Evolutionary conservation across 2,113 vertebrate genomes (phyloP), one percentile per base, ranked within the genome.

Genomic region (Hipposideros armiger): DNA sequence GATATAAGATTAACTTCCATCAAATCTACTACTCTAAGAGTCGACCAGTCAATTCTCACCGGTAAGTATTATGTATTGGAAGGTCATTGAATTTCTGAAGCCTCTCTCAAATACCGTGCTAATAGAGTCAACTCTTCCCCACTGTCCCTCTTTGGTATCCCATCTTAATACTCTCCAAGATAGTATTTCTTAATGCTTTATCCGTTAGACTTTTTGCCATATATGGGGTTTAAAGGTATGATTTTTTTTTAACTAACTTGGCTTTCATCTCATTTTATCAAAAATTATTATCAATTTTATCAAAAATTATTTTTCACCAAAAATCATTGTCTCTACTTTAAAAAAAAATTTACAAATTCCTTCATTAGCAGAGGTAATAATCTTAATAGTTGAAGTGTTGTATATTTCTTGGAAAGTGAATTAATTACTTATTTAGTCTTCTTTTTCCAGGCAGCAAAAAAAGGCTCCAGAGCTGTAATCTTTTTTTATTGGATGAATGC

Each of bases 1-100:
- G 99, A 99, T 97, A 99, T 99, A 97, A 99, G 99, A 80, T 98
- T 99, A 98, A 99, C 99, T 96, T 99, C 99, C 32, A 99, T 99
- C 99, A 99, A 99, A 96, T 99, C 99, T 93, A 99, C 99, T 67
- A 99, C 99, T 77, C 98, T 99, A 93, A 98, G 99, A 96, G 99
- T 99, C 60, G 99, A 99, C 98, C 99, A 99, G 98, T 99, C 99
- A 67, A 99, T 99, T 95, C 99, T 99, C 96, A 99, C 99, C 96
- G 99, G 99, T 99, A 98, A 98, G 74, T 93, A 54, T 14, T 45
- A 15, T 26, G 4, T 22, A 2, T 42, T 73, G 50, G 30, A 47
- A 95, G 40, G 32, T 22, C 11, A 6, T 22, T 92, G 70, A 56
- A 15, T 42, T 82, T 73, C 19, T 80, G 64, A 73, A 78, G 32